Percentiles rank a stretch among this genome's conserved stretches.
Conservation (phyloP, 2,888 invertebrate genomes). For the Drosophila engyochracea region DNA sequence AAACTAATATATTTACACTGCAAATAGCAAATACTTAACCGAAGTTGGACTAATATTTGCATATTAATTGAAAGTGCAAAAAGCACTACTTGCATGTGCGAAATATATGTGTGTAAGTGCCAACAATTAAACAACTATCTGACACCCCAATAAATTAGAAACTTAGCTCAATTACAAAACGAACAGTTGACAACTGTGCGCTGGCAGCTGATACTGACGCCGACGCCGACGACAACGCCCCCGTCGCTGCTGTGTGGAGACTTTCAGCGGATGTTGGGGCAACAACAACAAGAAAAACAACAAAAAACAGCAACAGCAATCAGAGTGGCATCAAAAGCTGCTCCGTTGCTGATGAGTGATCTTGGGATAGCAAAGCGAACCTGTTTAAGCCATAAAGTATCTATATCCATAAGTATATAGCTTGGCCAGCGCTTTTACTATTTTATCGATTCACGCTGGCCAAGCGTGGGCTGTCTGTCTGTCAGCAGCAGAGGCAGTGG, state of each 20-base stretch:
- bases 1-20: background rate
- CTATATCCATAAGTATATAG: constrained; percentile 52
- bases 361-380: constrained; percentile 58
- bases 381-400: constrained; percentile 69
- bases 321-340: constrained; percentile 53
- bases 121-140: constrained; percentile 5
- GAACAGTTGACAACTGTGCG: constrained; percentile 49
- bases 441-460: constrained; percentile 42
- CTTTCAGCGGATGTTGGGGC: constrained; percentile 69
- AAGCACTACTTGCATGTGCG: background rate
- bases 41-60: background rate
- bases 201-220: constrained; percentile 11
- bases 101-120: background rate
- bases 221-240: constrained; percentile 34
- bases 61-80: background rate
- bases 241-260: constrained; percentile 41
- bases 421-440: constrained; percentile 48
- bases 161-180: constrained; percentile 19
- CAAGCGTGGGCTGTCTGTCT: constrained; percentile 57
- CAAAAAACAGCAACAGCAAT: constrained; percentile 36
- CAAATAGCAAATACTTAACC: background rate
- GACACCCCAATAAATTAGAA: constrained; percentile 8
- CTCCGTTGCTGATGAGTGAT: constrained; percentile 71
- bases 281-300: constrained; percentile 36
- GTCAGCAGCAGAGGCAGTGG: constrained; percentile 9